phyloP scores from a whole-genome alignment of 2,797 vertebrate species.

The Pogoniulus pusillus region DNA sequence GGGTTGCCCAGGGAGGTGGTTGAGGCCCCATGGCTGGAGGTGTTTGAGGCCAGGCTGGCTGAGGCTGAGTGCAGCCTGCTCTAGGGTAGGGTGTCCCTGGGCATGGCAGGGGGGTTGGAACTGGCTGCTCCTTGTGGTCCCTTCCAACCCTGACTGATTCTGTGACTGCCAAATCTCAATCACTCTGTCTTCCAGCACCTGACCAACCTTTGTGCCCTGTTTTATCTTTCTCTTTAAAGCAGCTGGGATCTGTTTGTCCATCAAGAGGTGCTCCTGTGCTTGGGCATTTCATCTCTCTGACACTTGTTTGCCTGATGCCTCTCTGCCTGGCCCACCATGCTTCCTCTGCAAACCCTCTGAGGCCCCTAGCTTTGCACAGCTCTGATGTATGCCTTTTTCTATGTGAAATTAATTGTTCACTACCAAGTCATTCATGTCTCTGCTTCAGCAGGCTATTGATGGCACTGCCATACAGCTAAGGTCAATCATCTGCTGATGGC shows the following conservation, averaged over 20 bases:
- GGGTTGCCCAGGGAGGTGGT: too few relatives aligned
- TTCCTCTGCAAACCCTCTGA: not conserved
- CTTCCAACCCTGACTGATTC: too few relatives aligned
- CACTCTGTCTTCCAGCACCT: not conserved
- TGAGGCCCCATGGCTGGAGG: too few relatives aligned
- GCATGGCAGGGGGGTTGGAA: too few relatives aligned
- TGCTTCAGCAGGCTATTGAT: not conserved
- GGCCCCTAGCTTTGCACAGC: not conserved
- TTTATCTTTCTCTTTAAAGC: not conserved
- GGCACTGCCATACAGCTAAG: not conserved
- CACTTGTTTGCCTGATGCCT: not conserved
- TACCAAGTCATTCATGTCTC: not conserved
- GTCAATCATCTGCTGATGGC: slow-evolving; percentile 9
- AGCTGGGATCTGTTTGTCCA: not conserved
- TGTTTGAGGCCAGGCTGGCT: too few relatives aligned
- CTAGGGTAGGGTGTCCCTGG: too few relatives aligned
- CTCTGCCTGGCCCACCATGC: not conserved
- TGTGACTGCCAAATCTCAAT: not conserved
- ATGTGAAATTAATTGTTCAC: not conserved
- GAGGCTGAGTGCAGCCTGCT: too few relatives aligned
- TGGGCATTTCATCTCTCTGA: not conserved
- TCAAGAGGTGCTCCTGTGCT: rapidly evolving
- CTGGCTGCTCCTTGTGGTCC: too few relatives aligned
- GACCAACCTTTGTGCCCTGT: rapidly evolving
- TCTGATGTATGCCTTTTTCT: not conserved